These are phyloP conservation scores for Molothrus ater DNA, from an alignment of 2,797 vertebrate species.

Conservation along the genomic window DNA sequence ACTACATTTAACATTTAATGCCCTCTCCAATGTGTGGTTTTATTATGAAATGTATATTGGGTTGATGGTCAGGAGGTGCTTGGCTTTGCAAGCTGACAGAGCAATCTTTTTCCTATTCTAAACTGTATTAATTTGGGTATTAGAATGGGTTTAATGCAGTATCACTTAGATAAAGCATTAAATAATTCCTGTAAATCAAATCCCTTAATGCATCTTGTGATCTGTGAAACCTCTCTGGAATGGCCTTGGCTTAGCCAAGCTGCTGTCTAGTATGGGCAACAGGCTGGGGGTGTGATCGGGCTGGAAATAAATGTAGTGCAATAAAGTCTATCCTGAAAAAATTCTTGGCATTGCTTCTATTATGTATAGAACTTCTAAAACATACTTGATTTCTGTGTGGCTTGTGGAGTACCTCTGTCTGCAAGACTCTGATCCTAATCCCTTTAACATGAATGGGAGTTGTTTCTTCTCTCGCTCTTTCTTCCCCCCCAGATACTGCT, in stretches of 20 bases:
- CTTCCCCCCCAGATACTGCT: background rate
- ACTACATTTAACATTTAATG: background rate
- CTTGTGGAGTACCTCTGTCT: background rate
- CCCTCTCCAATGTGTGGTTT: background rate
- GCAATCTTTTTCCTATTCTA: background rate
- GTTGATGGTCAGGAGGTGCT: background rate
- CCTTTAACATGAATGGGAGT: background rate
- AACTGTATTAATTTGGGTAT: background rate
- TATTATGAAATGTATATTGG: background rate
- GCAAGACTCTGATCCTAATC: slow-evolving; percentile 1
- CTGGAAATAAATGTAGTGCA: background rate
- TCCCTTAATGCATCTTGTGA: slow-evolving; percentile 22
- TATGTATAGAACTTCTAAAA: background rate
- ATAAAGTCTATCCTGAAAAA: background rate
- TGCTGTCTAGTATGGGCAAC: background rate
- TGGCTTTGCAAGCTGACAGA: background rate
- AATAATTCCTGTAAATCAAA: slow-evolving; percentile 12
- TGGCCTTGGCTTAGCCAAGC: background rate
- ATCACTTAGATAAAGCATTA: background rate
- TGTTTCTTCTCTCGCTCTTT: background rate
- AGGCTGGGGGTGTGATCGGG: background rate
- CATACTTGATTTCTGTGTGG: background rate
- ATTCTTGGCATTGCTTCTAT: background rate
- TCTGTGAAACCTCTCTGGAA: slow-evolving; percentile 40
- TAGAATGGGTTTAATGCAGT: background rate